Conservation (phyloP, 2,888 invertebrate genomes). For the Phragmatobia fuliginosa region DNA sequence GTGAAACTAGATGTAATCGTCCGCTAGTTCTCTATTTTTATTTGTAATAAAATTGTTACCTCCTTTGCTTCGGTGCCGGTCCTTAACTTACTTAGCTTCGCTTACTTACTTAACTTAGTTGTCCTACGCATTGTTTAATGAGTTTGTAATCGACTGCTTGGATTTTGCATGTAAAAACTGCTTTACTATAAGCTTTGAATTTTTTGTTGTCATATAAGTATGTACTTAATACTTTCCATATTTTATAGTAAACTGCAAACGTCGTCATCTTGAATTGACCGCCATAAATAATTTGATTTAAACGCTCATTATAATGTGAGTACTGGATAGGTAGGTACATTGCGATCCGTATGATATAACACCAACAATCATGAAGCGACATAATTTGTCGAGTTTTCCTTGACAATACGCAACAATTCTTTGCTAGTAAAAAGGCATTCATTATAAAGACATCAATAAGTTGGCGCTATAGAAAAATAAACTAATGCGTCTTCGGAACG, state of each 20-base stretch:
- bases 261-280: constrained; percentile 52
- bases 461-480: constrained; percentile 44
- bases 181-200: constrained; percentile 11
- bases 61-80: constrained; percentile 32
- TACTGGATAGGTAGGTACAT: constrained; percentile 49
- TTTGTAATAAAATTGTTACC: constrained; percentile 50
- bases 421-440: constrained; percentile 12
- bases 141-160: background rate
- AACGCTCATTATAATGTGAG: constrained; percentile 51
- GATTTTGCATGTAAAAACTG: background rate
- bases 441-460: constrained; percentile 33
- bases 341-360: constrained; percentile 59
- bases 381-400: constrained; percentile 54
- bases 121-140: constrained; percentile 35
- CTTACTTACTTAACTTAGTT: too few relatives aligned
- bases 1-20: constrained; percentile 75
- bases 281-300: constrained; percentile 65
- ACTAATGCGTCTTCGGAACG: constrained; percentile 66
- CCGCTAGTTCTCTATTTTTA: constrained; percentile 66
- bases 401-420: constrained; percentile 20
- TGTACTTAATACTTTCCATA: constrained; percentile 32
- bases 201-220: constrained; percentile 22
- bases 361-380: constrained; percentile 54
- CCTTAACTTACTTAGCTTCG: constrained; percentile 42
- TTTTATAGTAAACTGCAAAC: constrained; percentile 34